Conservation (phyloP, 2,113 vertebrate species). For the Gopherus flavomarginatus region DNA sequence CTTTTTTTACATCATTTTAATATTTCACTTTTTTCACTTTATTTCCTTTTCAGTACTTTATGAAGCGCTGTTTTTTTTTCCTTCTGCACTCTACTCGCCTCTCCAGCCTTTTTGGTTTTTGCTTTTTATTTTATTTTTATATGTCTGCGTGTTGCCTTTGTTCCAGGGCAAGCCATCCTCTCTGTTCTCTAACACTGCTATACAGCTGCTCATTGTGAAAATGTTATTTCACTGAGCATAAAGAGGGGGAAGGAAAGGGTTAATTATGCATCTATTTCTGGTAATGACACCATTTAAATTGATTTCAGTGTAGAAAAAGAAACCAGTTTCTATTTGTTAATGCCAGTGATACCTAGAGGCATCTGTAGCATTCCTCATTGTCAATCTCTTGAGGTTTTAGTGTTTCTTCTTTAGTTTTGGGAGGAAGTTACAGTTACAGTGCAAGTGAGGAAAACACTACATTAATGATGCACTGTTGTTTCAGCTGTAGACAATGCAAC, state of each 20-base stretch:
- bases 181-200: slow-evolving; percentile 66
- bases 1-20: slow-evolving; percentile 47
- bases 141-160: slow-evolving; percentile 69
- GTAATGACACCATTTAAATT: slow-evolving; percentile 47
- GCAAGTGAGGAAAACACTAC: background rate
- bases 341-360: slow-evolving; percentile 3
- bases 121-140: slow-evolving; percentile 54
- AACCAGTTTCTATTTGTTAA: slow-evolving; percentile 45
- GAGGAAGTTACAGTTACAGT: slow-evolving; percentile 23
- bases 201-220: slow-evolving; percentile 58
- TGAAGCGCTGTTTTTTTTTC: slow-evolving; percentile 49
- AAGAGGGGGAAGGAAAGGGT: slow-evolving; percentile 48
- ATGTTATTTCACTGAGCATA: slow-evolving; percentile 68
- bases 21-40: slow-evolving; percentile 54
- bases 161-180: slow-evolving; percentile 75
- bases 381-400: slow-evolving; percentile 68
- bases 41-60: slow-evolving; percentile 63
- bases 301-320: slow-evolving; percentile 46
- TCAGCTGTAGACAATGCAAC: background rate
- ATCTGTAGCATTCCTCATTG: slow-evolving; percentile 74
- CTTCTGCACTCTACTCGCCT: slow-evolving; percentile 62
- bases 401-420: slow-evolving; percentile 43
- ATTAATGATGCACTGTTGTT: background rate
- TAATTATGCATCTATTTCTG: slow-evolving; percentile 52
- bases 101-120: slow-evolving; percentile 69